Percentiles rank a stretch among this genome's conserved stretches.
Evolutionary conservation across 2,113 vertebrate species (phyloP).

Genomic region (Gambusia affinis): DNA sequence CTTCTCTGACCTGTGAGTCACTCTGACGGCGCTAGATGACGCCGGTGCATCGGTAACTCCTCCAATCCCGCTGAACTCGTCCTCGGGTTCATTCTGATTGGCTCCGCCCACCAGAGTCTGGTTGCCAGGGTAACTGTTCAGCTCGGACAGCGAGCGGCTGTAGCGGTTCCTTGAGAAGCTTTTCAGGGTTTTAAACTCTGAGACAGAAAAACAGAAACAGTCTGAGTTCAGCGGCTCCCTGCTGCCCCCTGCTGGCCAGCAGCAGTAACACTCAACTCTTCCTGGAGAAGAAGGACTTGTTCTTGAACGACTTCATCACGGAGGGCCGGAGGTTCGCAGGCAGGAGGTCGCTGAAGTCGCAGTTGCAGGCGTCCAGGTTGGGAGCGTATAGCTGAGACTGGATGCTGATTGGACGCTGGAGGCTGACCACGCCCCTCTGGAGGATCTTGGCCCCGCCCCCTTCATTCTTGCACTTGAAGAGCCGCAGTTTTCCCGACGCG

Average conservation of each 20-base stretch:
- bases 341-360: conserved; percentile 70
- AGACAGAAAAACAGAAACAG: conserved; percentile 1
- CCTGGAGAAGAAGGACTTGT: conserved; percentile 87
- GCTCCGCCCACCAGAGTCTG: conserved; percentile 63
- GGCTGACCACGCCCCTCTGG: conserved; percentile 60
- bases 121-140: conserved; percentile 74
- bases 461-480: conserved; percentile 91
- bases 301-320: conserved; percentile 69
- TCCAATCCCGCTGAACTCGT: conserved; percentile 89
- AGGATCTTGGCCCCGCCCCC: conserved; percentile 28
- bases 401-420: conserved; percentile 78
- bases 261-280: conserved; percentile 85
- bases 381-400: conserved; percentile 83
- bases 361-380: conserved; percentile 80
- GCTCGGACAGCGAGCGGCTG: conserved; percentile 77
- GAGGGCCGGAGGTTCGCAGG: conserved; percentile 47
- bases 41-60: conserved; percentile 71
- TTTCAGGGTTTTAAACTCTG: conserved; percentile 88
- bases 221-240: neutral
- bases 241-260: conserved; percentile 9
- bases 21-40: conserved; percentile 86
- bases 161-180: conserved; percentile 86
- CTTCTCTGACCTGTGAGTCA: conserved; percentile 86
- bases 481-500: conserved; percentile 86
- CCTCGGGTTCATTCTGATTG: conserved; percentile 76